A percentile compares a stretch with the other conserved stretches of the same genome.
Conservation (phyloP, 2,888 invertebrate genomes). For the Caenorhabditis parvicauda region DNA sequence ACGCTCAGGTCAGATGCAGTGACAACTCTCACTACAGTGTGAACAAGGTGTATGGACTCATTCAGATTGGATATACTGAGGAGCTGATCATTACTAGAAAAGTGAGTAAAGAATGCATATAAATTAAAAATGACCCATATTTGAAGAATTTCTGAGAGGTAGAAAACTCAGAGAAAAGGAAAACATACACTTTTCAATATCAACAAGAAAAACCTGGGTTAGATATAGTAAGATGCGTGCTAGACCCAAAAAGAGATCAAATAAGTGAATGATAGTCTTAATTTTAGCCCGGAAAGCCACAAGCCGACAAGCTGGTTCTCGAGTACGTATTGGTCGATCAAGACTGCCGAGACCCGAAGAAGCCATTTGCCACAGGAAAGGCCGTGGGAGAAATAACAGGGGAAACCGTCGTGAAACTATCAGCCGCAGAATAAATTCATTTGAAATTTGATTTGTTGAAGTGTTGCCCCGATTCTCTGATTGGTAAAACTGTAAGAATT, state of each 20-base stretch:
- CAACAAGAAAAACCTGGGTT: too few relatives aligned
- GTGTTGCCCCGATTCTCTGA: too few relatives aligned
- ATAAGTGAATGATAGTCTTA: neutral
- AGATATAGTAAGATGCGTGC: too few relatives aligned
- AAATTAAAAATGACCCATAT: neutral
- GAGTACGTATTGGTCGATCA: slow-evolving; percentile 26
- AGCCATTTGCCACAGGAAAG: slow-evolving; percentile 15
- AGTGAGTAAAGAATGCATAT: neutral
- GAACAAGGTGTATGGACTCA: slow-evolving; percentile 20
- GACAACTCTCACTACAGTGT: slow-evolving; percentile 49
- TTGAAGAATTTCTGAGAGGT: neutral
- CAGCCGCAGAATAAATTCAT: slow-evolving; percentile 29
- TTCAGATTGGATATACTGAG: slow-evolving; percentile 28
- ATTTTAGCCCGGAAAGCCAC: slow-evolving; percentile 20
- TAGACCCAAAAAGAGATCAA: too few relatives aligned
- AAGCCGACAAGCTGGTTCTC: slow-evolving; percentile 26
- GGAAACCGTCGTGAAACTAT: slow-evolving; percentile 33
- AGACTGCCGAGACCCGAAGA: slow-evolving; percentile 18
- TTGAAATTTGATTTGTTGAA: too few relatives aligned
- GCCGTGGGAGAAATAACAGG: slow-evolving; percentile 24
- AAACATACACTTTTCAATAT: too few relatives aligned
- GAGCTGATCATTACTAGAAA: slow-evolving; percentile 29
- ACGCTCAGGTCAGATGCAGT: slow-evolving; percentile 33
- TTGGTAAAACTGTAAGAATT: too few relatives aligned
- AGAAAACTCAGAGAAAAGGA: neutral